Conservation (phyloP, 2,797 vertebrate species). For the Aulostomus chinensis region DNA sequence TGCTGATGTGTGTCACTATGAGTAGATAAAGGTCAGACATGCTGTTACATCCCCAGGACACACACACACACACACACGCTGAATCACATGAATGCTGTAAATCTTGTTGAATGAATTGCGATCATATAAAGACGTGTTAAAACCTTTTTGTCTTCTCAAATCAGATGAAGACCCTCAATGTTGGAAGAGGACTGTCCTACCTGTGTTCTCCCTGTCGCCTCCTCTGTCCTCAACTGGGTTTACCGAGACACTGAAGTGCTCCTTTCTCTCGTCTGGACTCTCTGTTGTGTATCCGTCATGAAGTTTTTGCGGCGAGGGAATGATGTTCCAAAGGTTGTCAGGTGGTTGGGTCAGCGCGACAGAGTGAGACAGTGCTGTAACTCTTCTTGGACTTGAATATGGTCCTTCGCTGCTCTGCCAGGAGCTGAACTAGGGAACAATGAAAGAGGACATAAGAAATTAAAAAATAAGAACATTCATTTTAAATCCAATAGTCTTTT, state of each 20-base stretch:
- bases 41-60: background rate
- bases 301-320: constrained; percentile 12
- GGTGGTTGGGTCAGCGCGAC: background rate
- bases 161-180: too few relatives aligned
- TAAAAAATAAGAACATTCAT: background rate
- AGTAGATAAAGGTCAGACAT: background rate
- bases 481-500: background rate
- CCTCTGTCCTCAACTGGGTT: constrained; percentile 1
- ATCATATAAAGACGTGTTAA: too few relatives aligned
- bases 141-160: too few relatives aligned
- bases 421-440: background rate
- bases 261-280: background rate
- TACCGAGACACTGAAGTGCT: constrained; percentile 5
- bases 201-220: constrained; percentile 10
- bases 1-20: background rate
- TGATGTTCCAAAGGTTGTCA: background rate
- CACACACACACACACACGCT: background rate
- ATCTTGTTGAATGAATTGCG: too few relatives aligned
- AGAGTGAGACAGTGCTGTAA: background rate
- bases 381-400: background rate
- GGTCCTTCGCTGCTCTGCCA: background rate
- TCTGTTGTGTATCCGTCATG: constrained; percentile 15
- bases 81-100: background rate
- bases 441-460: background rate
- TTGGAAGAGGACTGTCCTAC: constrained; percentile 30